Evolutionary conservation across 2,888 invertebrate species (phyloP), one percentile per base, ranked within the genome.

Genomic region (Cosmorhoe ocellata): DNA sequence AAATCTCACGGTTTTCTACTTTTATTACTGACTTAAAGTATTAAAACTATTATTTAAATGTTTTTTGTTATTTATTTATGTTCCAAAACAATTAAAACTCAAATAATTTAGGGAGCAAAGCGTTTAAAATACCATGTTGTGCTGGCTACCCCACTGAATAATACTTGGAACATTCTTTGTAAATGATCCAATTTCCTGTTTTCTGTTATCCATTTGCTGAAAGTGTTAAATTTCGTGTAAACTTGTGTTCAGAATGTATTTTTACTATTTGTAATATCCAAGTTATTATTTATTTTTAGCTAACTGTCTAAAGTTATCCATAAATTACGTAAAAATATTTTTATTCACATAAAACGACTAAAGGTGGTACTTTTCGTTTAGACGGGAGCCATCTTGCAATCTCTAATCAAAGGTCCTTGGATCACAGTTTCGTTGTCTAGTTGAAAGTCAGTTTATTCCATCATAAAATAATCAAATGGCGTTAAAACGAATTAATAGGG

Each of bases 401-500:
- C 94, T 93, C 93, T 94, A 93, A 94, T 94, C 94, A 94, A 94
- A 94, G 94, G 94, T 94, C 94, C 93, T 93, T 94, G 93, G 94
- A 93, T 94, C 93, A 93, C 93, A 92, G 93, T 94, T 93, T 93
- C 94, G 93, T 94, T 94, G 94, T 94, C 93, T 94, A 93, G 93
- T 93, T 92, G 92, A 92, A 93, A 93, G 92, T 92, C 93, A 93
- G 93, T 93, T 92, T 92, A 92, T 92, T 93, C 92, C 92, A 92
- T 91, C 91, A 90, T 92, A 91, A 91, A 91, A 91, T 90, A 91
- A 91, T 91, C 92, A 94, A 94, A 97, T 97, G 97, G 97, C 97
- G 94, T 95, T 97, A 95, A 97, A 97, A 95, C 95, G 97, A 95
- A 97, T 97, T 94, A 97, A 97, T 94, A 97, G 97, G 96, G 95